Evolutionary conservation across 2,888 invertebrate species (phyloP).

Genomic region (Watsonalla cultraria): DNA sequence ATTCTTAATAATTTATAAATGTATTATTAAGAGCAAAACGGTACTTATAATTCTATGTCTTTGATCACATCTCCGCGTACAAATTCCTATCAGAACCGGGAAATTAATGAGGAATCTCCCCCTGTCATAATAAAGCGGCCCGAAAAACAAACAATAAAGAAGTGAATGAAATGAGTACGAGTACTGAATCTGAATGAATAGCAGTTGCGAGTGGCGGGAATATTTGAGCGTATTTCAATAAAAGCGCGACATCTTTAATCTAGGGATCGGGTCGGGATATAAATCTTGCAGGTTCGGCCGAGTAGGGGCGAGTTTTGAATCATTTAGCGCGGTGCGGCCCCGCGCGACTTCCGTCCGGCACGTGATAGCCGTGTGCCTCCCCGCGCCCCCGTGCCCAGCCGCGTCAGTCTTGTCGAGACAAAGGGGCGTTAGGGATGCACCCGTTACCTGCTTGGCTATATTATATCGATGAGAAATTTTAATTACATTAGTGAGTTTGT

Average conservation of each 20-base stretch:
- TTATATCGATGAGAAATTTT: conserved; percentile 21
- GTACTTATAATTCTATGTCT: conserved; percentile 1
- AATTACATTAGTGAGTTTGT: background rate
- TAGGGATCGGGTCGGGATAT: conserved; percentile 75
- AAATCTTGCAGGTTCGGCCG: conserved; percentile 75
- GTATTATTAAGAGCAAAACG: background rate
- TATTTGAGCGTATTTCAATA: conserved; percentile 74
- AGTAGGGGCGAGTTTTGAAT: conserved; percentile 68
- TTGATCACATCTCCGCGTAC: conserved; percentile 11
- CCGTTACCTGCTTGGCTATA: too few species aligned
- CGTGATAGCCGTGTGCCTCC: conserved; percentile 47
- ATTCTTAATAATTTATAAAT: background rate
- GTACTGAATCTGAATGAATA: conserved; percentile 58
- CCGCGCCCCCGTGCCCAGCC: conserved; percentile 20
- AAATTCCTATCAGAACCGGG: conserved; percentile 27
- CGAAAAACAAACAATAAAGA: conserved; percentile 66
- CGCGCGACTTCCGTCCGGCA: conserved; percentile 76
- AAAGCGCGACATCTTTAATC: conserved; percentile 77
- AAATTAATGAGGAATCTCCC: conserved; percentile 39
- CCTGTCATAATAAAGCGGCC: conserved; percentile 46
- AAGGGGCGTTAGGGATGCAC: conserved; percentile 66
- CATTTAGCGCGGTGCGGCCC: conserved; percentile 72
- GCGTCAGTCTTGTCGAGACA: conserved; percentile 79
- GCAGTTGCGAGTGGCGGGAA: conserved; percentile 26
- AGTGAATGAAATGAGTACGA: conserved; percentile 61